A percentile compares a stretch with the other conserved stretches of the same genome.
These are phyloP conservation scores for Oryzias celebensis DNA, from an alignment of 2,113 vertebrate genomes.

Conservation along the genomic window DNA sequence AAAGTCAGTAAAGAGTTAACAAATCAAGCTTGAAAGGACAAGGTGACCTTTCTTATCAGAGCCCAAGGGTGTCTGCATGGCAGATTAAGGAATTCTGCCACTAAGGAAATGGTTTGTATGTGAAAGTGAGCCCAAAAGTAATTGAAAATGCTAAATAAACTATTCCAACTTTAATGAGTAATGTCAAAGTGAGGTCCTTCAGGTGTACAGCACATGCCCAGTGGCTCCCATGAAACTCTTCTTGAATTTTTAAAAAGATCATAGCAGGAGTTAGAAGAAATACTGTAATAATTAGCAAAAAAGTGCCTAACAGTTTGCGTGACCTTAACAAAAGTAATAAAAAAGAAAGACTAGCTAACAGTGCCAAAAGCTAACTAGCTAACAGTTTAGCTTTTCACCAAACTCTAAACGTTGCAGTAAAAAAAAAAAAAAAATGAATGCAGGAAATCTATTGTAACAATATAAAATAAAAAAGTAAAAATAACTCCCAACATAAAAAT, in stretches of 20 bases:
- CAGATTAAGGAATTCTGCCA: constrained; percentile 39
- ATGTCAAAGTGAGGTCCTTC: constrained; percentile 56
- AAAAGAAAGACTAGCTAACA: constrained; percentile 8
- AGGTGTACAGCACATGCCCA: constrained; percentile 37
- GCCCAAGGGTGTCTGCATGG: constrained; percentile 51
- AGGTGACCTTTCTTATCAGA: constrained; percentile 57
- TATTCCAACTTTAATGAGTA: constrained; percentile 70
- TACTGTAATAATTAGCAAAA: constrained; percentile 50
- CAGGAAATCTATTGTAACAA: too few relatives aligned
- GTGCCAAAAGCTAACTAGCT: neutral
- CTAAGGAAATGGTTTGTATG: constrained; percentile 32
- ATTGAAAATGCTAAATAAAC: constrained; percentile 50
- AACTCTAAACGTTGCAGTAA: too few relatives aligned
- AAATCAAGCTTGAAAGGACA: constrained; percentile 58
- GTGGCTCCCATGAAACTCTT: constrained; percentile 21
- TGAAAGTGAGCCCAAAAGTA: constrained; percentile 44
- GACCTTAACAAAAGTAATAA: constrained; percentile 51
- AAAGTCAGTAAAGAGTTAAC: constrained; percentile 17
- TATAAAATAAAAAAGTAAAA: too few relatives aligned
- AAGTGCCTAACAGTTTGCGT: constrained; percentile 45
- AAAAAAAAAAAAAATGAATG: too few relatives aligned
- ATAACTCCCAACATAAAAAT: too few relatives aligned
- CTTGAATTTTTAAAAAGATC: constrained; percentile 41
- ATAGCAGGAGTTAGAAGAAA: constrained; percentile 42
- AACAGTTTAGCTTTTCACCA: neutral